Conservation (phyloP, 2,797 vertebrate species). For the Catamblyrhynchus diadema region DNA sequence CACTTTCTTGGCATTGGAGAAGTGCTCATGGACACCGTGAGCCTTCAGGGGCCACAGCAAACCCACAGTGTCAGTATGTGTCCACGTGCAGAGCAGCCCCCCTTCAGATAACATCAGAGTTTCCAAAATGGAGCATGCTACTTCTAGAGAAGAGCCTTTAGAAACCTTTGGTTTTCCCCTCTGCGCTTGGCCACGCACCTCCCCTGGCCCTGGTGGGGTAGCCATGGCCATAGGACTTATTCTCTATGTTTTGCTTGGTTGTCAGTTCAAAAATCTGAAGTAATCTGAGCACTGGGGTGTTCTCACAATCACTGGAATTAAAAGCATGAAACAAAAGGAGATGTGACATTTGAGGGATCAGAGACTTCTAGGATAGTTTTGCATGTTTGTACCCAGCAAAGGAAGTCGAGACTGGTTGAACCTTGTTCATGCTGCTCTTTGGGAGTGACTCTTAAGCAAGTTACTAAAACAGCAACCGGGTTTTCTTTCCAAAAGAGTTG, state of each 20-base stretch:
- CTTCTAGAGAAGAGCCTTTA: not conserved
- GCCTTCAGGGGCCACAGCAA: not conserved
- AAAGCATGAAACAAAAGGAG: not conserved
- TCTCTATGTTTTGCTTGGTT: not conserved
- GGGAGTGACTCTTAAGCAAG: not conserved
- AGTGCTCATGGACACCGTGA: rapidly evolving
- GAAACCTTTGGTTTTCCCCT: not conserved
- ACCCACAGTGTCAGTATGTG: rapidly evolving
- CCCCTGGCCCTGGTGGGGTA: not conserved
- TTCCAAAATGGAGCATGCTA: not conserved
- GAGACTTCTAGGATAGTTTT: not conserved
- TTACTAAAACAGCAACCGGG: not conserved
- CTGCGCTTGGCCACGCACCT: rapidly evolving
- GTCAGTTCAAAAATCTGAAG: not conserved
- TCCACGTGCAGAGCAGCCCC: rapidly evolving
- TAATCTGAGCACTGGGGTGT: not conserved
- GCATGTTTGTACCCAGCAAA: not conserved
- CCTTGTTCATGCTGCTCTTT: not conserved
- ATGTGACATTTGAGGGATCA: not conserved
- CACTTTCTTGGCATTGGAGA: not conserved
- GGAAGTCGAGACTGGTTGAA: not conserved
- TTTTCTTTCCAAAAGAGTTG: not conserved
- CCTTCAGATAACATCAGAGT: too few species aligned
- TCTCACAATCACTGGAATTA: not conserved
- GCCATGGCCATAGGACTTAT: not conserved